Conservation (phyloP, 2,113 vertebrate species). For the Spheniscus mendiculus region DNA sequence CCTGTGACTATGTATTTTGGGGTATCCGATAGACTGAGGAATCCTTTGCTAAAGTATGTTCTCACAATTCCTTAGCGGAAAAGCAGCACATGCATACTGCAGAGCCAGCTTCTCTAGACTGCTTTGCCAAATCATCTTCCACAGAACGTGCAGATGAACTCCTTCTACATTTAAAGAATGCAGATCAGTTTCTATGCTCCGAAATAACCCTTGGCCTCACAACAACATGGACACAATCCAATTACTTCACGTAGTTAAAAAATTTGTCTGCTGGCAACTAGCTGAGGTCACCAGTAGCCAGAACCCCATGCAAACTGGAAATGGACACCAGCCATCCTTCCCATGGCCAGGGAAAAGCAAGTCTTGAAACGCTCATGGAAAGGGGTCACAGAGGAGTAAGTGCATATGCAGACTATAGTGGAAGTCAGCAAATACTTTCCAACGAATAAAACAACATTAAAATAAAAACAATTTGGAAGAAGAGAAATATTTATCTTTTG, state of each 20-base stretch:
- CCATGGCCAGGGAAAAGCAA: background rate
- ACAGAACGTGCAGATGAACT: background rate
- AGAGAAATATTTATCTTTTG: background rate
- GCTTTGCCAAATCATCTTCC: background rate
- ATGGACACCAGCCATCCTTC: background rate
- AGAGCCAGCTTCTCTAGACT: background rate
- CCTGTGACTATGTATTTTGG: background rate
- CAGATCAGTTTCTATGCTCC: background rate
- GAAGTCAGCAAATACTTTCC: background rate
- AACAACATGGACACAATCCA: background rate
- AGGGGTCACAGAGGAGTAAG: background rate
- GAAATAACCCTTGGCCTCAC: background rate
- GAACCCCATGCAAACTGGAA: background rate
- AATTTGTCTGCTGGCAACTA: background rate
- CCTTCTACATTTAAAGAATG: background rate
- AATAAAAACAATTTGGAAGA: background rate
- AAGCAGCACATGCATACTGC: background rate
- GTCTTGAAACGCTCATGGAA: background rate
- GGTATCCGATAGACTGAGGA: background rate
- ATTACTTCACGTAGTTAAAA: background rate
- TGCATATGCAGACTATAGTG: background rate
- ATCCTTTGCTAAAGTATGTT: background rate
- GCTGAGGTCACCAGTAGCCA: background rate
- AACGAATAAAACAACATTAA: background rate
- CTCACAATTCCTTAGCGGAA: background rate